Conservation (phyloP, 2,797 vertebrate genomes). For the Lophotriccus pileatus region DNA sequence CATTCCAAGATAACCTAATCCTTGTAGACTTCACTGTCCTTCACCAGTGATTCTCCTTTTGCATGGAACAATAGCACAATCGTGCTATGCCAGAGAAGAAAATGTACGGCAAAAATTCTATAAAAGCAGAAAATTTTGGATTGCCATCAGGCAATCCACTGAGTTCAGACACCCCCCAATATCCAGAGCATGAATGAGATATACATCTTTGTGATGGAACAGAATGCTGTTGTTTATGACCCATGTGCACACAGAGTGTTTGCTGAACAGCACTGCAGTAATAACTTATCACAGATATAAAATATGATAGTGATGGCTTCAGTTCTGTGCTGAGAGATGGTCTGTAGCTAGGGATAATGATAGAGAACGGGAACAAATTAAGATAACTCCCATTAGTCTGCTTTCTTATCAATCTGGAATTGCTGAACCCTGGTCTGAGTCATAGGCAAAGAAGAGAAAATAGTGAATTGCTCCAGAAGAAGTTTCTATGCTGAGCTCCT, state of each 20-base stretch:
- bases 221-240: not conserved
- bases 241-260: not conserved
- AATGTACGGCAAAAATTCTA: not conserved
- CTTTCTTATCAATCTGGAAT: not conserved
- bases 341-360: not conserved
- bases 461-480: not conserved
- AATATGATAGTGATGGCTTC: not conserved
- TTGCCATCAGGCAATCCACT: not conserved
- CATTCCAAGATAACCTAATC: not conserved
- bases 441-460: not conserved
- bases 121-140: not conserved
- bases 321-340: not conserved
- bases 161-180: not conserved
- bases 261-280: not conserved
- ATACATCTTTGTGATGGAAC: not conserved
- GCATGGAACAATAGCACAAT: not conserved
- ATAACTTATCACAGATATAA: not conserved
- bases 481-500: not conserved
- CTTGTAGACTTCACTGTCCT: not conserved
- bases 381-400: not conserved
- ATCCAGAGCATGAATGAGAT: not conserved
- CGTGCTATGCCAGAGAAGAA: not conserved
- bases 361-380: not conserved
- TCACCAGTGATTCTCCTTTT: not conserved
- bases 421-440: not conserved